Conservation (phyloP, 2,113 vertebrate genomes). For the Crotophaga sulcirostris region DNA sequence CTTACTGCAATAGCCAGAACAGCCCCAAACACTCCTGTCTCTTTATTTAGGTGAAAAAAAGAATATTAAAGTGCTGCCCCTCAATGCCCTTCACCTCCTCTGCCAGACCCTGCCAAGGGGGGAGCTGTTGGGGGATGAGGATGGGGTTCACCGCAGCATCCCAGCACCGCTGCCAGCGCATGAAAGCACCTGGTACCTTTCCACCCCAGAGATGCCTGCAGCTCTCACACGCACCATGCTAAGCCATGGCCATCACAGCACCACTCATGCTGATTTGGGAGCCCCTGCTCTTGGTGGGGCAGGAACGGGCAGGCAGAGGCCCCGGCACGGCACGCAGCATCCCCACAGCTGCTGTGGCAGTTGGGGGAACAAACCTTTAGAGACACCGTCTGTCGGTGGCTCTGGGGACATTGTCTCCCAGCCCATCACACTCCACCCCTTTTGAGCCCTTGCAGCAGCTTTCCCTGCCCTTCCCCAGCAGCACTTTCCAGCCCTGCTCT, state of each 20-base stretch:
- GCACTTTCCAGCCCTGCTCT: neutral
- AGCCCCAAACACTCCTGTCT: rapidly evolving
- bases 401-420: neutral
- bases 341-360: slow-evolving; percentile 37
- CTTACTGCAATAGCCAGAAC: rapidly evolving
- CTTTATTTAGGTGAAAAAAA: neutral
- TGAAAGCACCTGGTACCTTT: neutral
- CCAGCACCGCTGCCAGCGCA: rapidly evolving
- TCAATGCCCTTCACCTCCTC: neutral
- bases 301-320: neutral
- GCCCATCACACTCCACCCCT: neutral
- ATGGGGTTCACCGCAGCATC: rapidly evolving
- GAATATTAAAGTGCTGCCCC: neutral
- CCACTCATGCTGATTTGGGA: rapidly evolving
- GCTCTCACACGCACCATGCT: rapidly evolving
- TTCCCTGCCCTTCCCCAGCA: neutral
- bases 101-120: neutral
- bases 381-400: slow-evolving; percentile 40
- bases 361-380: slow-evolving; percentile 39
- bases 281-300: neutral
- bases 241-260: neutral
- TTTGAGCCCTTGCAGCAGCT: neutral
- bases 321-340: neutral
- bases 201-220: rapidly evolving
- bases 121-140: neutral